Conservation (phyloP, 2,888 invertebrate species). For the Hemithea aestivaria region DNA sequence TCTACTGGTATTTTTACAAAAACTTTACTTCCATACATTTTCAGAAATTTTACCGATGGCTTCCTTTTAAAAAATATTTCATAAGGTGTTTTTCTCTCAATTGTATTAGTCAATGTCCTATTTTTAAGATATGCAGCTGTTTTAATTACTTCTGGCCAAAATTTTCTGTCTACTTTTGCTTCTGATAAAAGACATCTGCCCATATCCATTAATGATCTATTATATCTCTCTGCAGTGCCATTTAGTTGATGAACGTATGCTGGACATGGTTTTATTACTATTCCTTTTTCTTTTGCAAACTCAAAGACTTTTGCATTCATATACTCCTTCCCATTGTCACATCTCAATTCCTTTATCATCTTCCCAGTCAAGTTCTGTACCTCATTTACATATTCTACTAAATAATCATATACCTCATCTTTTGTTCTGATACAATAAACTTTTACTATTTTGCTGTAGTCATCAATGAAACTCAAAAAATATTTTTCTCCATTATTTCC, state of each 20-base stretch:
- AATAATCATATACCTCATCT: conserved; percentile 20
- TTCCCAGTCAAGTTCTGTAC: conserved; percentile 24
- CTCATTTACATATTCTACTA: conserved; percentile 26
- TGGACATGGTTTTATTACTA: conserved; percentile 29
- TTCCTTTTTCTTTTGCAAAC: conserved; percentile 28
- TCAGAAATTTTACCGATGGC: too few species aligned
- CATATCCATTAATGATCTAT: conserved; percentile 30
- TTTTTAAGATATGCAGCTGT: too few species aligned
- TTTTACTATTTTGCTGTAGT: conserved; percentile 27
- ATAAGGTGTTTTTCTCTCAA: conserved; percentile 33
- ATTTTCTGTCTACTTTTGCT: conserved; percentile 27
- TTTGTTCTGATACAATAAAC: conserved; percentile 29
- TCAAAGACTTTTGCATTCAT: conserved; percentile 26
- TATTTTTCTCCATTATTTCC: conserved; percentile 32
- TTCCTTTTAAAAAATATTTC: conserved; percentile 36
- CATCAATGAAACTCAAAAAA: conserved; percentile 31
- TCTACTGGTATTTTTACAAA: conserved; percentile 34
- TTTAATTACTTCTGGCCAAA: too few species aligned
- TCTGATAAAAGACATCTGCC: conserved; percentile 29
- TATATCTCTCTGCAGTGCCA: conserved; percentile 32
- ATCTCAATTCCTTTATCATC: conserved; percentile 27
- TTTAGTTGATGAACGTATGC: conserved; percentile 34
- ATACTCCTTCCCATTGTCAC: conserved; percentile 32
- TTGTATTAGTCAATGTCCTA: conserved; percentile 32
- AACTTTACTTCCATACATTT: too few species aligned